phyloP scores from a whole-genome alignment of 2,797 vertebrate genomes.

The Petrocephalus schoutedeni region DNA sequence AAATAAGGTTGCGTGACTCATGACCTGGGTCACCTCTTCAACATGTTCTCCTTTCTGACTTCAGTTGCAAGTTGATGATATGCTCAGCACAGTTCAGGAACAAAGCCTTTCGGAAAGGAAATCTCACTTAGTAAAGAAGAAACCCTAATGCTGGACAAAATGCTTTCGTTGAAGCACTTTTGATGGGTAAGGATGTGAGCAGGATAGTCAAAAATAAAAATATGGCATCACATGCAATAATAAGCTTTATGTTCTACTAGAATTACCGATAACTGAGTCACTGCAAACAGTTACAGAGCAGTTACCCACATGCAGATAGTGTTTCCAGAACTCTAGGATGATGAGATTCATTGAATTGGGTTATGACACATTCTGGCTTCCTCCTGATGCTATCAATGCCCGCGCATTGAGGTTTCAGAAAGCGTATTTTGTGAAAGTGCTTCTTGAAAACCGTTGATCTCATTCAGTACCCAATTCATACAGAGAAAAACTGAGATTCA shows the following conservation, averaged over 20 bases:
- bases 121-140: neutral
- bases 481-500: neutral
- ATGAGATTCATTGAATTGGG: conserved; percentile 32
- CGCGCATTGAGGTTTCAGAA: neutral
- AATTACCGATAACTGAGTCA: neutral
- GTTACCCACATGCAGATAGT: neutral
- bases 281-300: neutral
- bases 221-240: neutral
- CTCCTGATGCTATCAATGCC: conserved; percentile 30
- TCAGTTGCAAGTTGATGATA: neutral
- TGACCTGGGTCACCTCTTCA: neutral
- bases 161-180: neutral
- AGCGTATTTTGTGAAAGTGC: neutral
- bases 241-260: neutral
- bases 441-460: neutral
- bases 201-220: neutral
- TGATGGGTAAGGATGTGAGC: neutral
- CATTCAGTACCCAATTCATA: neutral
- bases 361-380: conserved; percentile 34
- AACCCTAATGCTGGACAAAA: neutral
- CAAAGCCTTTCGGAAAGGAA: neutral
- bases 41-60: neutral
- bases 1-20: neutral
- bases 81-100: neutral
- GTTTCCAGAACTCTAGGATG: conserved; percentile 22